Conservation (phyloP, 2,888 invertebrate genomes). For the Tetragnatha montana region DNA sequence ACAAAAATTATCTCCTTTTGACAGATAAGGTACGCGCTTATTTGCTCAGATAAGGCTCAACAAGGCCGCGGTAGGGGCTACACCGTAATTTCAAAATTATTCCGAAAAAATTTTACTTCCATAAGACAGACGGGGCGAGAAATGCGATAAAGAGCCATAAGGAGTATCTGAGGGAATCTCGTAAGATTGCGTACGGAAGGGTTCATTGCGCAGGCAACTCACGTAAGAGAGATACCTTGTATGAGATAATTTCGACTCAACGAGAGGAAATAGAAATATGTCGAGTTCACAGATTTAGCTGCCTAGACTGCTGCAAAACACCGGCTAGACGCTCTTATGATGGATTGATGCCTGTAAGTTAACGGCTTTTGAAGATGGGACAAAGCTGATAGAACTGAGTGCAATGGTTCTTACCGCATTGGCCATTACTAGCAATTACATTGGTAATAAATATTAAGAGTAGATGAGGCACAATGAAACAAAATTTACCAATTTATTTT, state of each 20-base stretch:
- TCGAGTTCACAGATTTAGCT: background rate
- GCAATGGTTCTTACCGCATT: too few species aligned
- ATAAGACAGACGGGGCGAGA: constrained; percentile 18
- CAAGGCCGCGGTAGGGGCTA: constrained; percentile 21
- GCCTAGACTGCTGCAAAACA: background rate
- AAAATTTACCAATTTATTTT: too few species aligned
- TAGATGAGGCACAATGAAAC: too few species aligned
- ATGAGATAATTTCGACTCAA: background rate
- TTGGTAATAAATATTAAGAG: too few species aligned
- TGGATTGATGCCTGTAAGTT: too few species aligned
- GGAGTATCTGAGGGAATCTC: constrained; percentile 17
- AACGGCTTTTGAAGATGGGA: too few species aligned
- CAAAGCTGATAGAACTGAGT: too few species aligned
- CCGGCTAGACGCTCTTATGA: too few species aligned
- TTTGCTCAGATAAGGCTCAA: constrained; percentile 39
- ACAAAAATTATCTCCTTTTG: constrained; percentile 28
- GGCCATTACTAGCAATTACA: too few species aligned
- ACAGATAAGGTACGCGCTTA: constrained; percentile 44
- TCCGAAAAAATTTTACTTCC: constrained; percentile 33
- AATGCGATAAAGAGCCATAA: constrained; percentile 15
- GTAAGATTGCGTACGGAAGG: background rate
- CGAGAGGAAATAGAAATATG: background rate
- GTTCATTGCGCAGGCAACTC: constrained; percentile 1
- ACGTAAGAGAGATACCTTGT: background rate
- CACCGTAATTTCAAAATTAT: constrained; percentile 40